Evolutionary conservation across 1,140 invertebrate species (phyloP).

Genomic region (Aphelenchoides besseyi): DNA sequence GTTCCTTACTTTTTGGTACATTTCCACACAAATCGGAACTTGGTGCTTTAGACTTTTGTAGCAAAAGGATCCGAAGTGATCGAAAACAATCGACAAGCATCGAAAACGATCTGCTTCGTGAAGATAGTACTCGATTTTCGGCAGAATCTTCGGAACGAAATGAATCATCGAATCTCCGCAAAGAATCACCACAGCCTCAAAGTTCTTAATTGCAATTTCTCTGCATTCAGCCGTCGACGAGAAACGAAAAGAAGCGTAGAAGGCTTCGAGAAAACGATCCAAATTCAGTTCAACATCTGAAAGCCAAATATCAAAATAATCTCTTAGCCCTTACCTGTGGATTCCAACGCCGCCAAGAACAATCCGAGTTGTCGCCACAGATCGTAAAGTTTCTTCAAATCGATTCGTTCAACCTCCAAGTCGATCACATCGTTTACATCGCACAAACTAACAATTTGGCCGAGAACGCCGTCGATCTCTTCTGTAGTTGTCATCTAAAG

Average conservation of each 20-base stretch:
- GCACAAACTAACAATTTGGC: not conserved
- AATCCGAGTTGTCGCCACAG: not conserved
- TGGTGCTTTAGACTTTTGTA: too few species aligned
- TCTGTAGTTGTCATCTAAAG: not conserved
- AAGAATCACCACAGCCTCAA: not conserved
- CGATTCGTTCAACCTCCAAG: not conserved
- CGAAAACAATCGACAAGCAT: not conserved
- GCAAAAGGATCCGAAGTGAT: not conserved
- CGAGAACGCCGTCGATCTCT: not conserved
- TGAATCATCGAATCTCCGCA: not conserved
- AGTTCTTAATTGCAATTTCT: not conserved
- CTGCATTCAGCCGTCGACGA: not conserved
- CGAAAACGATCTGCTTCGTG: not conserved
- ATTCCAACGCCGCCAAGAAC: too few species aligned
- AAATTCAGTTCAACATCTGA: not conserved
- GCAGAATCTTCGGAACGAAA: not conserved
- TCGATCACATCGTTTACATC: not conserved
- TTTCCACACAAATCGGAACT: too few species aligned
- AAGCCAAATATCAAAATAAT: too few species aligned
- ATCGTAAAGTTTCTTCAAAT: not conserved
- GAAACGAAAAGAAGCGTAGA: not conserved
- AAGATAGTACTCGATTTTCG: not conserved
- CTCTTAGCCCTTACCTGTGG: too few species aligned
- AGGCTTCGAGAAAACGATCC: not conserved
- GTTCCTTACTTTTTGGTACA: too few species aligned